Evolutionary conservation across 2,888 invertebrate genomes (phyloP).

Genomic region (Salpingus planirostris): DNA sequence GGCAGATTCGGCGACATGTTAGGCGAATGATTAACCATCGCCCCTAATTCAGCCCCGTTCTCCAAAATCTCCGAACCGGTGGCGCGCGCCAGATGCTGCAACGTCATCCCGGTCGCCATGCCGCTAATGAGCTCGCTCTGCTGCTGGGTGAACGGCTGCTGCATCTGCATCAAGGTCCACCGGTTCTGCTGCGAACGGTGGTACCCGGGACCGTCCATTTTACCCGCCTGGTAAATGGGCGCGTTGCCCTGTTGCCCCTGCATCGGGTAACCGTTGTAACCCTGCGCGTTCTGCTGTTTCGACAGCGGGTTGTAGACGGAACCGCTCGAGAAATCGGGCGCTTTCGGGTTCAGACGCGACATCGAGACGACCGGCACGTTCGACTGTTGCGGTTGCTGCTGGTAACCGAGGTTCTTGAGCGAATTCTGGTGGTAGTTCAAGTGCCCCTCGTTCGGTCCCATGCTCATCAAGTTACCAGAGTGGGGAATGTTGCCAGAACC

Average conservation of each 20-base stretch:
- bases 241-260: constrained; percentile 1
- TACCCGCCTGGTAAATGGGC: constrained; percentile 2
- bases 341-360: constrained; percentile 70
- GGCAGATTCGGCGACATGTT: constrained; percentile 41
- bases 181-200: constrained; percentile 17
- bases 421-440: constrained; percentile 22
- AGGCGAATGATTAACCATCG: constrained; percentile 40
- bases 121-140: constrained; percentile 34
- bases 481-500: constrained; percentile 17
- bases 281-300: constrained; percentile 27
- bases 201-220: constrained; percentile 5
- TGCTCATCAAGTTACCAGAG: constrained; percentile 38
- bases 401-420: constrained; percentile 19
- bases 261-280: constrained; percentile 26
- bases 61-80: constrained; percentile 35
- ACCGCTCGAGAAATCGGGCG: constrained; percentile 63
- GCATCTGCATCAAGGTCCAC: constrained; percentile 34
- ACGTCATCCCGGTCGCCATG: constrained; percentile 36
- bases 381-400: constrained; percentile 28
- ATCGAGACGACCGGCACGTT: constrained; percentile 45
- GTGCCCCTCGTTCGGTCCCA: constrained; percentile 37
- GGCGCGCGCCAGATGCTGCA: constrained; percentile 34
- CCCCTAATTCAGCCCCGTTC: constrained; percentile 41
- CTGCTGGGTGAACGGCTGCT: constrained; percentile 32
- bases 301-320: constrained; percentile 35